Percentiles rank a stretch among this genome's conserved stretches.
phyloP scores from a whole-genome alignment of 2,797 vertebrate genomes.

The Sebastes jordani region DNA sequence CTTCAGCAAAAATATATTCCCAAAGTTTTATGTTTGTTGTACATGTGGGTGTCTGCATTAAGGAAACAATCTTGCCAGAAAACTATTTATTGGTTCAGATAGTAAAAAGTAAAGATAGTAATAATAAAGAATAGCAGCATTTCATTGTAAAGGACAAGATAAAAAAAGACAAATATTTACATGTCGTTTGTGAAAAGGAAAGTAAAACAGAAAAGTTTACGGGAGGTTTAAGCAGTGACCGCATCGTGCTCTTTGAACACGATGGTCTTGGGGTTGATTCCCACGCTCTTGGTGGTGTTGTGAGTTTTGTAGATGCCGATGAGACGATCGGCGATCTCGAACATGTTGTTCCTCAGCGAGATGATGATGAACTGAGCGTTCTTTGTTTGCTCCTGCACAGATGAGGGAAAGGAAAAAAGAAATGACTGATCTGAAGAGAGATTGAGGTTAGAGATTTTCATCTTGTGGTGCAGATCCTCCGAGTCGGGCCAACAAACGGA shows the following conservation, averaged over 20 bases:
- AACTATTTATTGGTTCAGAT: conserved; percentile 51
- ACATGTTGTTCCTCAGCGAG: conserved; percentile 99
- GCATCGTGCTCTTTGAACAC: conserved; percentile 82
- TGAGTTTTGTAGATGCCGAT: conserved; percentile 97
- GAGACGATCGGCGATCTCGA: conserved; percentile 95
- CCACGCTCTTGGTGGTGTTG: conserved; percentile 94
- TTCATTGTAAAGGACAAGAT: not conserved
- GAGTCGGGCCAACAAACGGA: no score
- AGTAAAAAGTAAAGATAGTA: not conserved
- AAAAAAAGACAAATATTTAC: conserved; percentile 55
- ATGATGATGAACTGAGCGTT: conserved; percentile 99
- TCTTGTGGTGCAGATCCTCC: no score
- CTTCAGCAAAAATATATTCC: not conserved
- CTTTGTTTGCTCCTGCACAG: conserved; percentile 94
- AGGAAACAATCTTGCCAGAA: not conserved
- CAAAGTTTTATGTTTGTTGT: not conserved
- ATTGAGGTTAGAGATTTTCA: not conserved
- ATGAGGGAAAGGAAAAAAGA: not conserved
- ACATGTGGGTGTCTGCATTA: not conserved
- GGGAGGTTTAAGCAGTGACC: conserved; percentile 6
- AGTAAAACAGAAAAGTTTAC: not conserved
- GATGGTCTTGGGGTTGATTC: conserved; percentile 93
- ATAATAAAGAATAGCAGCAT: conserved; percentile 62
- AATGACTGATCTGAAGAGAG: not conserved
- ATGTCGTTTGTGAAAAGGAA: not conserved